Conservation (phyloP, 2,888 invertebrate species). For the Drosophila demipolita region DNA sequence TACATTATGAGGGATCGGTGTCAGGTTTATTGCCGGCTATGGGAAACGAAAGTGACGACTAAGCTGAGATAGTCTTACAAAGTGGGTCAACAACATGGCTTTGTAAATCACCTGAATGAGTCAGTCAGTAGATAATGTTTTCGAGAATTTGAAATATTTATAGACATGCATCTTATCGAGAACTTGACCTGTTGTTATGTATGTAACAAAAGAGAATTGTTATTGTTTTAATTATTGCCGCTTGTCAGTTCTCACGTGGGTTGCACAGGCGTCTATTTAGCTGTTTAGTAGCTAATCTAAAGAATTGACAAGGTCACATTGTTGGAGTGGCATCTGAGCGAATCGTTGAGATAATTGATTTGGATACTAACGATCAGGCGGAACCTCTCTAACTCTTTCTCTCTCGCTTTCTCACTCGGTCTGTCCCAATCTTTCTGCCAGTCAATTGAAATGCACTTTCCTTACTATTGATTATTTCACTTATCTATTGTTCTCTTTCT, state of each 20-base stretch:
- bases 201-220: background rate
- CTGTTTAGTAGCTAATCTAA: constrained; percentile 32
- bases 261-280: constrained; percentile 15
- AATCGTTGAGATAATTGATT: constrained; percentile 33
- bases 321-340: constrained; percentile 21
- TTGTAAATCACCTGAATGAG: constrained; percentile 40
- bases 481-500: constrained; percentile 21
- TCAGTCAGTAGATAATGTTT: constrained; percentile 32
- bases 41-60: constrained; percentile 45
- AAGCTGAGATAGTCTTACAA: constrained; percentile 53
- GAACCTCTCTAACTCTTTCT: constrained; percentile 9
- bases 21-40: constrained; percentile 40
- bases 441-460: constrained; percentile 3
- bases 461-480: background rate
- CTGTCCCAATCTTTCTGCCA: background rate
- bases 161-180: constrained; percentile 7
- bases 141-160: background rate
- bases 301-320: constrained; percentile 62
- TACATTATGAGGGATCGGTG: constrained; percentile 34
- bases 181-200: background rate
- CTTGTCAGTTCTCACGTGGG: constrained; percentile 39
- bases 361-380: constrained; percentile 15
- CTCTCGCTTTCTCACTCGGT: background rate
- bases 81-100: constrained; percentile 67
- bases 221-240: constrained; percentile 36